Base-by-base conservation (phyloP, 2,888 invertebrate species). In the Eulithis testata region DNA sequence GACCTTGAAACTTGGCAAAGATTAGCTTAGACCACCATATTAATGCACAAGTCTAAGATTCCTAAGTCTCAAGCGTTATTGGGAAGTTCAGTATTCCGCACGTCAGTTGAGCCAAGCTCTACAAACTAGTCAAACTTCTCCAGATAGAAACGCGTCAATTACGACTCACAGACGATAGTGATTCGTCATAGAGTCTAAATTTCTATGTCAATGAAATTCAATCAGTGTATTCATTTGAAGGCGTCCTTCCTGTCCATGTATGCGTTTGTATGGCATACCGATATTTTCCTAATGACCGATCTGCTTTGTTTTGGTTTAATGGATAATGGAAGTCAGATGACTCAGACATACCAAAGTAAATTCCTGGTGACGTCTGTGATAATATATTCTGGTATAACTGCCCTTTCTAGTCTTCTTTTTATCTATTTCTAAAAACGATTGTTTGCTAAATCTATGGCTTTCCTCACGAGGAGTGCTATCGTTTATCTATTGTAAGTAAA, bases 181-280 rank as follows among this genome's bases (percentile, higher is more conserved):
- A 62, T 54, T 57, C 31, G 47, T 58, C 59, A 61, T 51, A 45
- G 60, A 57, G 21, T n/a, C 36, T 66, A 52, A 55, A 61, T 68
- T 49, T 66, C 53, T 73, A 68, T 75, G 71, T 75, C 76, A 76
- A 75, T 75, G 72, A 63, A 76, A 77, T 78, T 75, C 72, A 70
- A 65, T 55, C 52, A 57, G 63, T 67, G 69, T 73, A 69, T 66
- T 75, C 78, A 78, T 71, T 76, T 76, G 76, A 72, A 76, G 77
- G 80, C 75, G 72, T 77, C 74, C 78, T 80, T 81, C 79, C 81
- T 79, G 78, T 71, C 73, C 70, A 66, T 70, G 56, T 73, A 71
- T 69, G 65, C 56, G 66, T 70, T 76, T 64, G 69, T 80, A 76
- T 76, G 76, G 75, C 76, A 78, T 71, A 76, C 73, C 37, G 56